phyloP scores from a whole-genome alignment of 2,888 invertebrate genomes.

The Caenorhabditis wallacei region DNA sequence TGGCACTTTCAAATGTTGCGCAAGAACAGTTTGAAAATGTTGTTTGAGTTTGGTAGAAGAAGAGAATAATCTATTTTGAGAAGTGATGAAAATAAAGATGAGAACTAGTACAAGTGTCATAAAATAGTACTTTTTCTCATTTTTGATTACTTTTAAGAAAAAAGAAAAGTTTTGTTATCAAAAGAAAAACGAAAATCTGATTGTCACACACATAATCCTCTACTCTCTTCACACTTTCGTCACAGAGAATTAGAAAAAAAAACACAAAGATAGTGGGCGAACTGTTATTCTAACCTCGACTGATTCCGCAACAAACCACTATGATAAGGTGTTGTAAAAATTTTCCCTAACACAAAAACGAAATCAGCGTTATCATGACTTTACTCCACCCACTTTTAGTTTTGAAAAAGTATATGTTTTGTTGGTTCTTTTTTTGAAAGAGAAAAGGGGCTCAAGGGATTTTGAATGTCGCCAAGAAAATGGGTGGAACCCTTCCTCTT shows the following conservation, averaged over 20 bases:
- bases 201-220: conserved; percentile 51
- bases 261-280: conserved; percentile 19
- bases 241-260: conserved; percentile 7
- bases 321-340: conserved; percentile 46
- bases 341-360: conserved; percentile 14
- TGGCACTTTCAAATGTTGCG: conserved; percentile 39
- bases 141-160: conserved; percentile 14
- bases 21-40: conserved; percentile 22
- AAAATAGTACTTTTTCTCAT: conserved; percentile 16
- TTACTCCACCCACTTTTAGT: conserved; percentile 24
- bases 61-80: neutral
- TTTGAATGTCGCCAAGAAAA: conserved; percentile 7
- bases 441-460: conserved; percentile 4
- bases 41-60: neutral
- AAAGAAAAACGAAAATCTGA: neutral
- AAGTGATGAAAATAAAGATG: neutral
- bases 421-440: conserved; percentile 9
- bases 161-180: conserved; percentile 25
- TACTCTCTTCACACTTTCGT: conserved; percentile 51
- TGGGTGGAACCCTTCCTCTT: neutral
- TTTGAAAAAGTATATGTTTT: neutral
- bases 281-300: conserved; percentile 60
- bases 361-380: conserved; percentile 12
- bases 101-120: neutral
- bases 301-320: conserved; percentile 51